A percentile compares a stretch with the other conserved stretches of the same genome.
Conservation (phyloP, 2,113 vertebrate species). For the Festucalex cinctus region DNA sequence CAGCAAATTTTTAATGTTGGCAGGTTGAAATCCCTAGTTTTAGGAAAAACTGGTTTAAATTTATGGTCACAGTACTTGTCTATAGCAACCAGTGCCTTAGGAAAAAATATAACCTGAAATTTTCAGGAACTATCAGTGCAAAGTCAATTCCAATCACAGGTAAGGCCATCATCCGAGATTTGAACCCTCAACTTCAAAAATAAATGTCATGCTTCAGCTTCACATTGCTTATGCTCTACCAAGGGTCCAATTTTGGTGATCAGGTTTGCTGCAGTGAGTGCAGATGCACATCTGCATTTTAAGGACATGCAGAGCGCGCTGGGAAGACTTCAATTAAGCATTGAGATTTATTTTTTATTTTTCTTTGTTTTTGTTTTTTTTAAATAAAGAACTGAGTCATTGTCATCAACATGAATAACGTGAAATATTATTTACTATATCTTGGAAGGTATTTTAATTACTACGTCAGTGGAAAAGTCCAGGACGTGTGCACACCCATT, state of each 20-base stretch:
- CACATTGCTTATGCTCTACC: conserved; percentile 6
- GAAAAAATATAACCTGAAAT: too few relatives aligned
- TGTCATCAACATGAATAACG: conserved; percentile 47
- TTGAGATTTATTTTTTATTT: conserved; percentile 14
- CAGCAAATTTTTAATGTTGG: too few relatives aligned
- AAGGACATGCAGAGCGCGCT: conserved; percentile 68
- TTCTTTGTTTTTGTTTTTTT: background rate
- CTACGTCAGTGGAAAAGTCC: conserved; percentile 40
- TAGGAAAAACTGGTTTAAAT: too few relatives aligned
- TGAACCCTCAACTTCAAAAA: background rate
- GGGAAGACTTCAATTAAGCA: conserved; percentile 52
- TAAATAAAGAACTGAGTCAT: conserved; percentile 31
- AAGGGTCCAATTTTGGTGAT: conserved; percentile 20
- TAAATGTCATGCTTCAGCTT: conserved; percentile 1
- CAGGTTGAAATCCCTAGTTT: too few relatives aligned
- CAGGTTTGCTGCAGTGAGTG: conserved; percentile 84
- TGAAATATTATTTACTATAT: conserved; percentile 6
- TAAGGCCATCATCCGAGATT: too few relatives aligned
- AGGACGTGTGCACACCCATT: conserved; percentile 38
- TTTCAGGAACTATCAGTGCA: too few relatives aligned
- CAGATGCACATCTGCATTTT: conserved; percentile 59
- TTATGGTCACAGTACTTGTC: too few relatives aligned
- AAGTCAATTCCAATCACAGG: too few relatives aligned
- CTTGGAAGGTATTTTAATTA: background rate
- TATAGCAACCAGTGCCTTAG: too few relatives aligned